Conservation (phyloP, 53 echinoderm and acorn worm species). For the Antedon mediterranea region DNA sequence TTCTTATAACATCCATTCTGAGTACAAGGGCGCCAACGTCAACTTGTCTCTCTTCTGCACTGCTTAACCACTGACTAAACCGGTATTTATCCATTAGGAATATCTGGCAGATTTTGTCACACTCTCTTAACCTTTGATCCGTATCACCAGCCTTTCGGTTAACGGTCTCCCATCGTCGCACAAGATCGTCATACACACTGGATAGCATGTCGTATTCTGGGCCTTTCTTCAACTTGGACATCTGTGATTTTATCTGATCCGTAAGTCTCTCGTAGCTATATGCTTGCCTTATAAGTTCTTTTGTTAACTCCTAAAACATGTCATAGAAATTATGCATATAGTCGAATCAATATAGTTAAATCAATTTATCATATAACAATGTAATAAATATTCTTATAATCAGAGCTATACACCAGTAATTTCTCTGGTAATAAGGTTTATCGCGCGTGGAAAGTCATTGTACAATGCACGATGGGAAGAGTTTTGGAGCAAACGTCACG, state of each 20-base stretch:
- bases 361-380: too few species aligned
- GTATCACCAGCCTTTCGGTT: constrained; percentile 45
- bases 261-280: constrained; percentile 88
- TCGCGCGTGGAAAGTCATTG: too few species aligned
- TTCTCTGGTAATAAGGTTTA: too few species aligned
- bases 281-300: constrained; percentile 87
- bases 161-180: constrained; percentile 63
- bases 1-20: constrained; percentile 79
- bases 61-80: constrained; percentile 84
- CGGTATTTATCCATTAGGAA: constrained; percentile 73
- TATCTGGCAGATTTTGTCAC: constrained; percentile 59
- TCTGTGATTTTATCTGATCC: constrained; percentile 65
- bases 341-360: too few species aligned
- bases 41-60: constrained; percentile 72
- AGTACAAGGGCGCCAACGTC: constrained; percentile 70
- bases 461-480: too few species aligned
- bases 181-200: constrained; percentile 47
- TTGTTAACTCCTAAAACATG: constrained; percentile 59
- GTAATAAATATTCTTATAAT: too few species aligned
- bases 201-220: constrained; percentile 59
- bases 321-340: too few species aligned
- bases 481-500: too few species aligned
- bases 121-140: constrained; percentile 52
- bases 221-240: constrained; percentile 52
- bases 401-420: too few species aligned